A percentile compares a stretch with the other conserved stretches of the same genome.
Evolutionary conservation across 2,113 vertebrate genomes (phyloP).

Genomic region (Danionella cerebrum): DNA sequence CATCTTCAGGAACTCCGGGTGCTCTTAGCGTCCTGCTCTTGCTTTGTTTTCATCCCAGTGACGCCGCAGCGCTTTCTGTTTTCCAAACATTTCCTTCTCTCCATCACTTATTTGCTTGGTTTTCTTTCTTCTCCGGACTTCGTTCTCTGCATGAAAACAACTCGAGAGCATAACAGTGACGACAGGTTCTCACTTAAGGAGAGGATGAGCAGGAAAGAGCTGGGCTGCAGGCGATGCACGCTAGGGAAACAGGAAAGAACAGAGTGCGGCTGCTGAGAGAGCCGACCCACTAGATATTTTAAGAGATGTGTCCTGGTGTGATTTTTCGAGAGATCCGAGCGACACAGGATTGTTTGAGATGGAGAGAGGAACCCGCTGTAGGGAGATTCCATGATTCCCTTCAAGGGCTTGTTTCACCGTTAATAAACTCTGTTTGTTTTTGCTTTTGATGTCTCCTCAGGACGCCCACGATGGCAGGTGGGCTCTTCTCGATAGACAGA

Average conservation of each 20-base stretch:
- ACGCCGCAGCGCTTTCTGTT: not conserved
- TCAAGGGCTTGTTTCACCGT: not conserved
- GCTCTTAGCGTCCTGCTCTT: not conserved
- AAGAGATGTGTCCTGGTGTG: not conserved
- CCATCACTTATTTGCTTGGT: not conserved
- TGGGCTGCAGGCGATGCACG: not conserved
- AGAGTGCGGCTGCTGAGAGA: not conserved
- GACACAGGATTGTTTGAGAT: conserved; percentile 16
- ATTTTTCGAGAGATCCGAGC: not conserved
- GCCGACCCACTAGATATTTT: not conserved
- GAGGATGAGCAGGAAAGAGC: conserved; percentile 8
- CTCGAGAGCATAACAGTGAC: conserved; percentile 13
- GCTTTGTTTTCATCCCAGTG: not conserved
- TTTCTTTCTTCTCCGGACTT: not conserved
- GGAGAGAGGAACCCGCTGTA: conserved; percentile 14
- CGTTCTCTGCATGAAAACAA: conserved; percentile 33
- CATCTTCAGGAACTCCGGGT: not conserved
- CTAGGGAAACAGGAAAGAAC: conserved; percentile 34
- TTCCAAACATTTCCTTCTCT: not conserved
- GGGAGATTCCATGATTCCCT: conserved; percentile 38
- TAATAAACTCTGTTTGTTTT: not conserved
- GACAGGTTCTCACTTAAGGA: conserved; percentile 12
- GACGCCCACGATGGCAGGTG: conserved; percentile 98
- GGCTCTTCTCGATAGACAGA: conserved; percentile 96
- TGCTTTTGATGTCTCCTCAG: conserved; percentile 51